A percentile compares a stretch with the other conserved stretches of the same genome.
Conservation (phyloP, 1,140 invertebrate genomes). For the Proales similis region DNA sequence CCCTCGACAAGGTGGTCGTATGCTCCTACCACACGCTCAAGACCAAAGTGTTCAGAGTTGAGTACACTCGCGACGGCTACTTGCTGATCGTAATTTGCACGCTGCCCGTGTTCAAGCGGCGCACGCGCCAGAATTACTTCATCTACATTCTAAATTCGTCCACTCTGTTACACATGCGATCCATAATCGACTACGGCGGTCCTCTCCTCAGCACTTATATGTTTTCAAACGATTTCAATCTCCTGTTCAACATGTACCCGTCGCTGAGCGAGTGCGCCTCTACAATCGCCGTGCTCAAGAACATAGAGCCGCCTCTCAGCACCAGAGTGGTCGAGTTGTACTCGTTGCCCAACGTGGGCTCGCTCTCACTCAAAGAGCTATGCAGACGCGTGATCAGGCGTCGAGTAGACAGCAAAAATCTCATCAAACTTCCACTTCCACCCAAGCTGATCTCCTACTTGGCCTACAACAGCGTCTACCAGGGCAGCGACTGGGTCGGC, state of each 20-base stretch:
- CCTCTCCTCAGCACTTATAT: not conserved
- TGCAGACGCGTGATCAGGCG: not conserved
- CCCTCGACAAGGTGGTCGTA: not conserved
- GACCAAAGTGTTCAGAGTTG: constrained; percentile 3
- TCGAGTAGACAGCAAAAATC: not conserved
- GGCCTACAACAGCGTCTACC: not conserved
- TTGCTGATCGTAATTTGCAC: not conserved
- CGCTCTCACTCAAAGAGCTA: not conserved
- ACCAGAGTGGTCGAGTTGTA: not conserved
- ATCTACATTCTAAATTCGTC: constrained; percentile 2
- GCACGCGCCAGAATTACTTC: not conserved
- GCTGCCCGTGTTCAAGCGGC: not conserved
- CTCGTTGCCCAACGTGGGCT: not conserved
- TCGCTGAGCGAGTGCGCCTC: not conserved
- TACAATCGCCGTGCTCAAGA: not conserved
- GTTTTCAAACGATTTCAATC: not conserved
- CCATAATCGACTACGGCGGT: not conserved
- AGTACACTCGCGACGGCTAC: not conserved
- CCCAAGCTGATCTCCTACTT: not conserved
- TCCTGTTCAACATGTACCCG: constrained; percentile 3
- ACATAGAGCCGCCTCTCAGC: not conserved
- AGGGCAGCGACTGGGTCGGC: too few relatives aligned
- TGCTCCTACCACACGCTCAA: constrained; percentile 1
- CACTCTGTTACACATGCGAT: not conserved
- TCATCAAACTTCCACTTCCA: not conserved